Percentiles rank a stretch among this genome's conserved stretches.
phyloP scores from a whole-genome alignment of 2,797 vertebrate species.

The Orientallactaga sibirica region DNA sequence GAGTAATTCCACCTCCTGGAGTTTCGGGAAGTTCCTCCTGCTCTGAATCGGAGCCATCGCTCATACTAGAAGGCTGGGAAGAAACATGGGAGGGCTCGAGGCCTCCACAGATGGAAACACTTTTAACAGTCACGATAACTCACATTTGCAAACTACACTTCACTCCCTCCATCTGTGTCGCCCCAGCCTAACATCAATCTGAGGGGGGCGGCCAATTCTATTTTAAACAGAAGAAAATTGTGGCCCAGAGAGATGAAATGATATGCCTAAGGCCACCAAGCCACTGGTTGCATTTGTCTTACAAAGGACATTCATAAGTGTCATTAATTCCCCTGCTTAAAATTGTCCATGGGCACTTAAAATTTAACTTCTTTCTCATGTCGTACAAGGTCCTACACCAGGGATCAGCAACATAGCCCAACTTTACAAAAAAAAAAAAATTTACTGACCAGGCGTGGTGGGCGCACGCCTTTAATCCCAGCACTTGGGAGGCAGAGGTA shows the following conservation, averaged over 20 bases:
- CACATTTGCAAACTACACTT: constrained; percentile 34
- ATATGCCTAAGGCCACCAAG: background rate
- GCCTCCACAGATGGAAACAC: background rate
- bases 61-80: constrained; percentile 51
- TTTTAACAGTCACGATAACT: background rate
- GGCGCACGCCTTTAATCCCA: no score
- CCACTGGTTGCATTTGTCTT: background rate
- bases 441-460: background rate
- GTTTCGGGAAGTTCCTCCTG: constrained; percentile 66
- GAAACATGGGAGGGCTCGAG: background rate
- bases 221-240: constrained; percentile 40
- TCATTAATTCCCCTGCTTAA: background rate
- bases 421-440: background rate
- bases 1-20: constrained; percentile 73
- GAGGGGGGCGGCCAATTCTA: background rate
- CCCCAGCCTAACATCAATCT: background rate
- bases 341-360: background rate
- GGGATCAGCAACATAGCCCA: background rate
- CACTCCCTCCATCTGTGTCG: background rate
- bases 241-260: background rate
- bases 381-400: background rate
- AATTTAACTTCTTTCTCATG: background rate
- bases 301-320: background rate
- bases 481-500: no score
- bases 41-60: constrained; percentile 47